Base-by-base conservation (phyloP, 2,797 vertebrate genomes). In the Sebastes taczanowskii region DNA sequence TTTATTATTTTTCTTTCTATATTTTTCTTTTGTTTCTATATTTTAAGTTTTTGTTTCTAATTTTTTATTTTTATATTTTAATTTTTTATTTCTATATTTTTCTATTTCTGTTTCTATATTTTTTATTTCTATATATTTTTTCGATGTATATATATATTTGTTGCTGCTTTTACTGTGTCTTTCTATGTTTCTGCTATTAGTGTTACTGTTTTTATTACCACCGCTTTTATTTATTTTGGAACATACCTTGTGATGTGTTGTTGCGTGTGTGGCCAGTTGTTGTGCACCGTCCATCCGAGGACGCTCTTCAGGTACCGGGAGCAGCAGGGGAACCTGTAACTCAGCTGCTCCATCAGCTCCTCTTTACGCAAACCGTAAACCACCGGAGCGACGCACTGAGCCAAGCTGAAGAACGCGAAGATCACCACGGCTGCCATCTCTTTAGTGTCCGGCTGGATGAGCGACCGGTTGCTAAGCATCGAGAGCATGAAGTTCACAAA, bases 351-450 rank as follows among this genome's bases (percentile, higher is more conserved):
- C 76, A 95, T 5, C 0, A 96, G 94, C 63, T 96, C 96, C 81
- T 96, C 95, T 89, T 96, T 96, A 8, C 95, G 94, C 88, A 96
- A 68, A 8, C 95, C 96, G 73, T 96, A 96, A 1, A 96, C 85
- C 0, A 96, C 88, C 0, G 96, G 95, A 25, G 95, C 95, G 2
- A 96, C 69, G 53, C 96, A 96, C 81, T 96, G 96, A 56, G 95
- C 95, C 89, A 96, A 32, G 49, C 94, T 96, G 87, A 96, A 96
- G 86, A 96, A 96, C 0, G 91, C 93, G 2, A 96, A 96, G 23
- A 82, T 70, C 0, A 95, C 82, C 27, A 95, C 94, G 0, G 94
- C 95, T 0, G 91, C 93, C 2, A 90, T 88, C 38, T 95, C 94
- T 5, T 95, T 95, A 25, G 92, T 89, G 2, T 67, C 69, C 0